Evolutionary conservation across 2,888 invertebrate species (phyloP).

Genomic region (Hyppa rectilinea): DNA sequence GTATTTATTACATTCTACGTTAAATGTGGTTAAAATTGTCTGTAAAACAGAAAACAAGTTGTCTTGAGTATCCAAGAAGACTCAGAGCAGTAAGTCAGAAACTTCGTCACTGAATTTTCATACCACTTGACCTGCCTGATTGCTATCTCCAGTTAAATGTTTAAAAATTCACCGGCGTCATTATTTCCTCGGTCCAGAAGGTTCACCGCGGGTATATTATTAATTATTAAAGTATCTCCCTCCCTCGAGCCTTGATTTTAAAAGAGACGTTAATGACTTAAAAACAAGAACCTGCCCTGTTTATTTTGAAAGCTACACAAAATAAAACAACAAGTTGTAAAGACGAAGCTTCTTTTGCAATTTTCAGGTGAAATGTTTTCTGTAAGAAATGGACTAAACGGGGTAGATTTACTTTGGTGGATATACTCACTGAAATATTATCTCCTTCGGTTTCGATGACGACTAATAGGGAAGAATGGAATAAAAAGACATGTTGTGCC

Average conservation of each 20-base stretch:
- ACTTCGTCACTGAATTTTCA: constrained; percentile 50
- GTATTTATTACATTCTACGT: too few species aligned
- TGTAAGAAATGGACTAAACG: constrained; percentile 30
- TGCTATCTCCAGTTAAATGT: constrained; percentile 73
- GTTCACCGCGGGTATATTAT: constrained; percentile 75
- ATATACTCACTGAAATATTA: constrained; percentile 7
- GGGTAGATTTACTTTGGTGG: constrained; percentile 26
- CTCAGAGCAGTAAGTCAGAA: constrained; percentile 19
- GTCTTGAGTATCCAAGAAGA: background rate
- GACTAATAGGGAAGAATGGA: too few species aligned
- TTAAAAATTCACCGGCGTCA: constrained; percentile 78
- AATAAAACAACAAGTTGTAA: constrained; percentile 54
- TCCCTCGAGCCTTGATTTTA: constrained; percentile 72
- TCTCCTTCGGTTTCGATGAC: too few species aligned
- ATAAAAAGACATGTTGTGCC: too few species aligned
- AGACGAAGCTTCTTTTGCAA: constrained; percentile 45
- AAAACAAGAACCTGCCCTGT: constrained; percentile 65
- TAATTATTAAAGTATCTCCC: constrained; percentile 78
- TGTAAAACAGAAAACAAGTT: background rate
- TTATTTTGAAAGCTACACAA: constrained; percentile 53
- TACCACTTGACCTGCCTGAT: constrained; percentile 67
- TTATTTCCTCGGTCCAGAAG: constrained; percentile 75
- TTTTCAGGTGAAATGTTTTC: constrained; percentile 43
- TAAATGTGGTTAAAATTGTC: background rate
- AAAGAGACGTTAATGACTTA: constrained; percentile 74